Evolutionary conservation across 2,113 vertebrate species (phyloP).

Genomic region (Crotalus tigris): DNA sequence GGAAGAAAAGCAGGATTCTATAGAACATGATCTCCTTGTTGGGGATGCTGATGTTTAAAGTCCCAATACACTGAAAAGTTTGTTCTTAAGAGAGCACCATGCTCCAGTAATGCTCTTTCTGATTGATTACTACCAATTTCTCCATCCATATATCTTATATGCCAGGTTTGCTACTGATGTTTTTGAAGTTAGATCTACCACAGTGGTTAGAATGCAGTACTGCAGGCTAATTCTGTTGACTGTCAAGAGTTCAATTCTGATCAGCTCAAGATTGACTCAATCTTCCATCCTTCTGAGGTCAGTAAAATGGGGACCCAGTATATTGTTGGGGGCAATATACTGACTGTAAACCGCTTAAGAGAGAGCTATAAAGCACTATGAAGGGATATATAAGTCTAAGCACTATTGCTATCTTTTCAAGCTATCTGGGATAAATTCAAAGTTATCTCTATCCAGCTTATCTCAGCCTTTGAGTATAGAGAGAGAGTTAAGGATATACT

Average conservation of each 20-base stretch:
- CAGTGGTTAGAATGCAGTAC: neutral
- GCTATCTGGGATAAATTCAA: constrained; percentile 25
- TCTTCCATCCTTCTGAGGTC: neutral
- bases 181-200: neutral
- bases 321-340: neutral
- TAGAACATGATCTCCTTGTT: neutral
- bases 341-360: neutral
- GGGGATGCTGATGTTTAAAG: neutral
- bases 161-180: neutral
- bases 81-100: neutral
- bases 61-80: neutral
- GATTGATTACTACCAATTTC: neutral
- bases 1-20: constrained; percentile 31
- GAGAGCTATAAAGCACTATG: neutral
- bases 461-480: neutral
- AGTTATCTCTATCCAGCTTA: constrained; percentile 11
- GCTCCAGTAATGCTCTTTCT: constrained; percentile 6
- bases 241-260: neutral
- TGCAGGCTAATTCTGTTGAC: neutral
- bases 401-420: neutral
- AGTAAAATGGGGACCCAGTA: neutral
- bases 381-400: neutral
- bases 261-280: neutral
- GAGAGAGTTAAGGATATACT: neutral
- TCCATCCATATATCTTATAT: constrained; percentile 6